These are phyloP conservation scores for Drosophila anomalipes DNA, from an alignment of 2,888 invertebrate genomes.

Conservation along the genomic window DNA sequence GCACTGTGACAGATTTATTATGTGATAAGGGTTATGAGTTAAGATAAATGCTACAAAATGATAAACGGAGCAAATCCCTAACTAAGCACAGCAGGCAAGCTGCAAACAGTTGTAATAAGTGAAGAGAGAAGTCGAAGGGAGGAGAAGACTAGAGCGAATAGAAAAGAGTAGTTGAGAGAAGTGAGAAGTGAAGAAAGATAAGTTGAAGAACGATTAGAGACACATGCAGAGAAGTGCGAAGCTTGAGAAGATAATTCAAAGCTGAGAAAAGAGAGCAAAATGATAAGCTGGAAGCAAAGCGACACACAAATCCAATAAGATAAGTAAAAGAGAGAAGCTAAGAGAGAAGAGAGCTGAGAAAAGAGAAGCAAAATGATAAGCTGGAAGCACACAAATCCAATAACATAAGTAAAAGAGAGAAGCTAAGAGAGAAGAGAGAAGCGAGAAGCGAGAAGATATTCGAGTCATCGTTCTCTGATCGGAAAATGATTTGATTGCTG, in stretches of 20 bases:
- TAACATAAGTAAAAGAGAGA: neutral
- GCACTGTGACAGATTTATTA: conserved; percentile 1
- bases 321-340: neutral
- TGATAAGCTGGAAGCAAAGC: neutral
- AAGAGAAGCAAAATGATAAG: neutral
- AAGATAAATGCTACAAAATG: conserved; percentile 3
- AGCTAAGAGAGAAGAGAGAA: neutral
- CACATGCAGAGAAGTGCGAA: no score
- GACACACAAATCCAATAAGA: neutral
- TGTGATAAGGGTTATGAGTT: neutral
- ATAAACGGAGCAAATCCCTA: no score
- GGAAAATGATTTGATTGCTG: neutral
- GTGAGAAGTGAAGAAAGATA: neutral
- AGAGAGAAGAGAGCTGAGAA: no score
- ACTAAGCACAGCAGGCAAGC: neutral
- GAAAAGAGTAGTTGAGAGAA: neutral
- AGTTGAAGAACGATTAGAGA: no score
- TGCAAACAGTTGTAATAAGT: no score
- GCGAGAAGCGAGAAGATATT: no score
- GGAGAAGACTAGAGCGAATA: no score
- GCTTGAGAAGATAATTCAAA: neutral
- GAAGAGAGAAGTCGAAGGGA: neutral
- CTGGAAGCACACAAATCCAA: neutral
- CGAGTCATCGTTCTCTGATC: neutral
- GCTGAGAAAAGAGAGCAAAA: no score